Evolutionary conservation across 2,797 vertebrate species (phyloP).

Genomic region (Tapirus indicus): DNA sequence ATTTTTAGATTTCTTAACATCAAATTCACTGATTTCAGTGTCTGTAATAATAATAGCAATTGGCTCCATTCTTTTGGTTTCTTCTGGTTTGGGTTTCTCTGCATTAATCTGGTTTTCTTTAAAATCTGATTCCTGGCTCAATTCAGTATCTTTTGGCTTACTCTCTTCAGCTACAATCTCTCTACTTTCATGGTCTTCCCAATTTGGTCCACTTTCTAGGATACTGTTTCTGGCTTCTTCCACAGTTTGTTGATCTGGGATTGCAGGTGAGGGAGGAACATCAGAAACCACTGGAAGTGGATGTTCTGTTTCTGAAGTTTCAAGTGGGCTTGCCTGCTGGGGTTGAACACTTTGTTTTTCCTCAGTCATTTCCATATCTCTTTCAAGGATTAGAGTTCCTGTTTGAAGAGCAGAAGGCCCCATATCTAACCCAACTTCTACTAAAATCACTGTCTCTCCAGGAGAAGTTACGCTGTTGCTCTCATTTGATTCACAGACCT

Average conservation of each 20-base stretch:
- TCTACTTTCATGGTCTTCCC: conserved; percentile 27
- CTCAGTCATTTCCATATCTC: conserved; percentile 48
- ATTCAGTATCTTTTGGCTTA: conserved; percentile 10
- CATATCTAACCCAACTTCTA: conserved; percentile 70
- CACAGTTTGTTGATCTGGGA: conserved; percentile 20
- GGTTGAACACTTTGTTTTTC: conserved; percentile 69
- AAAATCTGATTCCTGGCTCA: conserved; percentile 47
- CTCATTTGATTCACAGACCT: conserved; percentile 6
- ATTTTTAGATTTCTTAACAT: conserved; percentile 85
- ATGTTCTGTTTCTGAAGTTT: not conserved
- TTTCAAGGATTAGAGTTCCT: conserved; percentile 66
- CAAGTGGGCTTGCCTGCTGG: conserved; percentile 64
- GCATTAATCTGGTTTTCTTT: conserved; percentile 29
- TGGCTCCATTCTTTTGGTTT: conserved; percentile 65
- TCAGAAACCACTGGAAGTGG: conserved; percentile 16
- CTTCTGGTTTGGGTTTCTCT: conserved; percentile 78
- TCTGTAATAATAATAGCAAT: conserved; percentile 88
- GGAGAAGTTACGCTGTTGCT: not conserved
- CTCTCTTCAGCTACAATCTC: conserved; percentile 40
- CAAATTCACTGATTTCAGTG: conserved; percentile 88
- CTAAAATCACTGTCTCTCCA: conserved; percentile 76
- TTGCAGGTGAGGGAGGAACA: not conserved
- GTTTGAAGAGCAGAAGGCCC: conserved; percentile 44
- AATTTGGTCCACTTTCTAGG: conserved; percentile 56
- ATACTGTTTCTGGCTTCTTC: conserved; percentile 1